Evolutionary conservation across 2,113 vertebrate species (phyloP).

Genomic region (Pholis gunnellus): DNA sequence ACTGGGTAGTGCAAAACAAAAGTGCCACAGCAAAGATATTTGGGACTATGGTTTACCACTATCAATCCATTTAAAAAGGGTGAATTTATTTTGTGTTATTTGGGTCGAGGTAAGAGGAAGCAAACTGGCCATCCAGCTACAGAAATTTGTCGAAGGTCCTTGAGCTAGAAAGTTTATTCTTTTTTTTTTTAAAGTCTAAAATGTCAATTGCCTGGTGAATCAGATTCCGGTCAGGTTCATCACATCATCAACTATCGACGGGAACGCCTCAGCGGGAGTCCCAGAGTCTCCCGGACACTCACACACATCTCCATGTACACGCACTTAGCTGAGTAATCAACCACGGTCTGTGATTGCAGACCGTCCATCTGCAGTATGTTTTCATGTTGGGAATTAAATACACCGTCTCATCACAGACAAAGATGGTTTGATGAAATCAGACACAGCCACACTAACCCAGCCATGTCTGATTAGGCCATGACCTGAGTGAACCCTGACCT

Average conservation of each 20-base stretch:
- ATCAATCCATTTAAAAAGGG: not conserved
- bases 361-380: constrained; percentile 53
- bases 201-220: constrained; percentile 32
- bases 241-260: constrained; percentile 19
- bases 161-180: not conserved
- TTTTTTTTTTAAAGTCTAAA: not conserved
- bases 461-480: constrained; percentile 62
- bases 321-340: constrained; percentile 53
- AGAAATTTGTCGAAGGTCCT: not conserved
- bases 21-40: too few species aligned
- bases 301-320: not conserved
- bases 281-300: not conserved
- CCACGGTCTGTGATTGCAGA: constrained; percentile 41
- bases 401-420: constrained; percentile 30
- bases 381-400: constrained; percentile 34
- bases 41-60: too few species aligned
- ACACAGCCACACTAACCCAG: constrained; percentile 10
- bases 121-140: not conserved
- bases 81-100: not conserved
- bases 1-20: not conserved
- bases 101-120: not conserved
- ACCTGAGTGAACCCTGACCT: constrained; percentile 46
- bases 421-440: constrained; percentile 19
- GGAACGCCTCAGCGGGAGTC: constrained; percentile 44
- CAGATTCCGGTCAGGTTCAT: constrained; percentile 36